phyloP scores from a whole-genome alignment of 92 coral and sea anemone species.

The Isaurus tuberculatus region DNA sequence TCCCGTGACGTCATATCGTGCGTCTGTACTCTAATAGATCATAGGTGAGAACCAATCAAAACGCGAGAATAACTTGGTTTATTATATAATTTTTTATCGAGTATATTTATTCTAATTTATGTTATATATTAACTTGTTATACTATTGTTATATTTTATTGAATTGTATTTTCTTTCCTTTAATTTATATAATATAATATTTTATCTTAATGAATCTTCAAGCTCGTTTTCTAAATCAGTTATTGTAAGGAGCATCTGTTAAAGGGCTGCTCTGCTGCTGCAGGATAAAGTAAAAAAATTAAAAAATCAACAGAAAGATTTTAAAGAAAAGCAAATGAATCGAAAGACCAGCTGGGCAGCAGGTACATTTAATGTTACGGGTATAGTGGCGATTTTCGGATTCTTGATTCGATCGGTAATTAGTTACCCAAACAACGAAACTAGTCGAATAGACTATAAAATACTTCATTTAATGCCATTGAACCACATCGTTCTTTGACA shows the following conservation, averaged over 20 bases:
- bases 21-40: too few species aligned
- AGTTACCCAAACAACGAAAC: background rate
- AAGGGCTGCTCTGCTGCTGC: background rate
- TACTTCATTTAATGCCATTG: background rate
- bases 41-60: too few species aligned
- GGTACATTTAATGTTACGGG: conserved; percentile 9
- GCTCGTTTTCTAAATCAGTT: background rate
- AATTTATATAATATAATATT: too few species aligned
- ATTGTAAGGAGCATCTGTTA: background rate
- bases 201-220: too few species aligned
- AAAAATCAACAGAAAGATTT: background rate
- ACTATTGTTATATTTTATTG: too few species aligned
- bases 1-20: too few species aligned
- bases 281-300: background rate
- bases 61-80: too few species aligned
- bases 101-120: too few species aligned
- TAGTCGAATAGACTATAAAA: background rate
- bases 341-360: conserved; percentile 11
- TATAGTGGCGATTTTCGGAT: conserved; percentile 13
- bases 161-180: too few species aligned
- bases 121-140: too few species aligned
- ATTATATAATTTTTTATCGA: too few species aligned
- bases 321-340: background rate
- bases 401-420: background rate
- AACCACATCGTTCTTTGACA: background rate